A percentile compares a stretch with the other conserved stretches of the same genome.
These are phyloP conservation scores for Drosophila mulleri DNA, from an alignment of 2,888 invertebrate species.

Conservation along the genomic window DNA sequence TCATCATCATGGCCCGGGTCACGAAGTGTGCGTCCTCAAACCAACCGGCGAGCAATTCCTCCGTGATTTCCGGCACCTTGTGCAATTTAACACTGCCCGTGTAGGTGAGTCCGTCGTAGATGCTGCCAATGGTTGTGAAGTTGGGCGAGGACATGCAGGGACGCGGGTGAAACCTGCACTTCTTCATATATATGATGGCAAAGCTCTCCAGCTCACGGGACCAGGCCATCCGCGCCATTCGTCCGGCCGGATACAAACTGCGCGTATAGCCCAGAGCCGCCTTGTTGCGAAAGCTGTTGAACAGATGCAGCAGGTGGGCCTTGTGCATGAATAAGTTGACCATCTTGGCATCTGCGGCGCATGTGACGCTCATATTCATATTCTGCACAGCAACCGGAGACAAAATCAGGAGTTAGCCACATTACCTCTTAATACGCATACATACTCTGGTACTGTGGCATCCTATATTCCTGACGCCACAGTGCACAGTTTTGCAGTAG, in stretches of 20 bases:
- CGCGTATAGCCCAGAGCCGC: conserved; percentile 40
- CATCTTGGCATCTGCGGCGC: background rate
- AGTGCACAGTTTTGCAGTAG: conserved; percentile 37
- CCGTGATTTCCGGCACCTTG: background rate
- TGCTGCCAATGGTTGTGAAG: conserved; percentile 46
- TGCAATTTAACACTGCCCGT: background rate
- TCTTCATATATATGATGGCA: conserved; percentile 27
- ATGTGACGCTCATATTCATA: conserved; percentile 10
- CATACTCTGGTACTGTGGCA: conserved; percentile 36
- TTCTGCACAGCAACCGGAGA: conserved; percentile 20
- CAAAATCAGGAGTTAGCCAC: background rate
- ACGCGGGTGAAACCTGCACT: conserved; percentile 8
- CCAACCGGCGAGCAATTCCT: conserved; percentile 29
- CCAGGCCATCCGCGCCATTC: conserved; percentile 61
- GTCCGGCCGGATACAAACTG: conserved; percentile 41
- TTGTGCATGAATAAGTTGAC: conserved; percentile 7
- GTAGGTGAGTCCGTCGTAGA: conserved; percentile 24
- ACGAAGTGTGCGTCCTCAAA: conserved; percentile 34
- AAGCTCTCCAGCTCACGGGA: conserved; percentile 51
- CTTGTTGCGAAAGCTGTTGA: conserved; percentile 50
- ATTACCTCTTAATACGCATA: background rate
- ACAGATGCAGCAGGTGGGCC: conserved; percentile 9
- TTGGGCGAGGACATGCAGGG: conserved; percentile 47
- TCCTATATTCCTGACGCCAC: conserved; percentile 38
- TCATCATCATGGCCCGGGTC: conserved; percentile 10